Evolutionary conservation across 2,113 vertebrate species (phyloP).

Genomic region (Hippopotamus amphibius): DNA sequence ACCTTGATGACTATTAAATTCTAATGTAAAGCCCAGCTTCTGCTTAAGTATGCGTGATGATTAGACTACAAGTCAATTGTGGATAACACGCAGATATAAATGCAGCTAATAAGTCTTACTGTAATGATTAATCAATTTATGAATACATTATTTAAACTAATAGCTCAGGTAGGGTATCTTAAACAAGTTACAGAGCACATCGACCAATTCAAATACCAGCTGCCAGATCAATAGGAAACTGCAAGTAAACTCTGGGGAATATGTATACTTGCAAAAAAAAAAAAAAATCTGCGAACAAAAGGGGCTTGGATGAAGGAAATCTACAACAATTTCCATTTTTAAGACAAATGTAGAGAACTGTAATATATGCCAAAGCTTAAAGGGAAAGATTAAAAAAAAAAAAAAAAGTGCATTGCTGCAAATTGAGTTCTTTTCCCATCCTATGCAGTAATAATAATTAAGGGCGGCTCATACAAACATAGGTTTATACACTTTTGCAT

Average conservation of each 20-base stretch:
- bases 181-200: slow-evolving; percentile 95
- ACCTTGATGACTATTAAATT: slow-evolving; percentile 72
- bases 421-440: neutral
- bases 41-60: slow-evolving; percentile 86
- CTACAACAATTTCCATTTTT: slow-evolving; percentile 60
- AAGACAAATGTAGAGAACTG: slow-evolving; percentile 55
- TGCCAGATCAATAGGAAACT: slow-evolving; percentile 94
- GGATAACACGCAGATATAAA: slow-evolving; percentile 90
- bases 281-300: slow-evolving; percentile 79
- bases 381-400: neutral
- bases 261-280: slow-evolving; percentile 84
- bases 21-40: slow-evolving; percentile 83
- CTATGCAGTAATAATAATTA: neutral
- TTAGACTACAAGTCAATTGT: slow-evolving; percentile 85
- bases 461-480: neutral
- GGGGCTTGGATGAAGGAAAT: slow-evolving; percentile 71
- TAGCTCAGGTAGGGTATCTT: slow-evolving; percentile 96
- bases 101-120: slow-evolving; percentile 96
- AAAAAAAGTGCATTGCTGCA: neutral
- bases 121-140: slow-evolving; percentile 99
- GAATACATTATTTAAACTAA: slow-evolving; percentile 99
- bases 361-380: slow-evolving; percentile 34
- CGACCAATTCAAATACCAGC: slow-evolving; percentile 95
- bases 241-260: slow-evolving; percentile 92
- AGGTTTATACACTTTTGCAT: neutral